These are phyloP conservation scores for Xiphydria camelus DNA, from an alignment of 2,888 invertebrate genomes.

Conservation along the genomic window DNA sequence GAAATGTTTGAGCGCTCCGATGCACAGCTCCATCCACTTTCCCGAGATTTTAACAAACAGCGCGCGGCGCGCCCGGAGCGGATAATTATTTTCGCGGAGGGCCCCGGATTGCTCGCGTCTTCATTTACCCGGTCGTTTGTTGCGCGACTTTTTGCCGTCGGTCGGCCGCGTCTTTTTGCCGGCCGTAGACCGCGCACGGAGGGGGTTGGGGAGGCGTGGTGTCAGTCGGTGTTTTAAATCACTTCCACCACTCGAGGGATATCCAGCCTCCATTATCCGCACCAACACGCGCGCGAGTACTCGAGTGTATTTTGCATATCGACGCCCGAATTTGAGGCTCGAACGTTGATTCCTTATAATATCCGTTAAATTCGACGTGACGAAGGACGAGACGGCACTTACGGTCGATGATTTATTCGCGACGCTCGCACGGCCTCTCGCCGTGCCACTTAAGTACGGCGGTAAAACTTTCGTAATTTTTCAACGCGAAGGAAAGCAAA, in stretches of 20 bases:
- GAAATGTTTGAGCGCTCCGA: conserved; percentile 33
- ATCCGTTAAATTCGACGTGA: no score
- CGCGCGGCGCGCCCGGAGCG: conserved; percentile 46
- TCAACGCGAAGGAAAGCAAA: no score
- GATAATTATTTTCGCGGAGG: conserved; percentile 53
- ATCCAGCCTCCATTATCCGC: conserved; percentile 6
- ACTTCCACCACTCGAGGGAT: conserved; percentile 39
- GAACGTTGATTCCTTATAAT: no score
- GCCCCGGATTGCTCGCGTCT: conserved; percentile 10
- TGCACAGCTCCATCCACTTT: conserved; percentile 1
- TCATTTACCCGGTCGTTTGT: conserved; percentile 1
- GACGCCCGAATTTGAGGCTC: no score
- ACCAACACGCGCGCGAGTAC: no score
- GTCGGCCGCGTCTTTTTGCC: conserved; percentile 6
- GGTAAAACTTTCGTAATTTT: no score
- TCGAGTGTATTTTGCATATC: no score
- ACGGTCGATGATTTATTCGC: no score
- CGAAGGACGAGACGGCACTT: no score
- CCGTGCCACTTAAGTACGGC: no score
- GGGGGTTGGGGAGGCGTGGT: conserved; percentile 31
- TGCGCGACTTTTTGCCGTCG: conserved; percentile 3
- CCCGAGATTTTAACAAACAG: conserved; percentile 52
- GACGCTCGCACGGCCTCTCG: no score
- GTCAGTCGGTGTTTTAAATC: conserved; percentile 53
- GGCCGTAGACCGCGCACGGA: conserved; percentile 28